These are phyloP conservation scores for Xylota sylvarum DNA, from an alignment of 2,888 invertebrate species.

Conservation along the genomic window DNA sequence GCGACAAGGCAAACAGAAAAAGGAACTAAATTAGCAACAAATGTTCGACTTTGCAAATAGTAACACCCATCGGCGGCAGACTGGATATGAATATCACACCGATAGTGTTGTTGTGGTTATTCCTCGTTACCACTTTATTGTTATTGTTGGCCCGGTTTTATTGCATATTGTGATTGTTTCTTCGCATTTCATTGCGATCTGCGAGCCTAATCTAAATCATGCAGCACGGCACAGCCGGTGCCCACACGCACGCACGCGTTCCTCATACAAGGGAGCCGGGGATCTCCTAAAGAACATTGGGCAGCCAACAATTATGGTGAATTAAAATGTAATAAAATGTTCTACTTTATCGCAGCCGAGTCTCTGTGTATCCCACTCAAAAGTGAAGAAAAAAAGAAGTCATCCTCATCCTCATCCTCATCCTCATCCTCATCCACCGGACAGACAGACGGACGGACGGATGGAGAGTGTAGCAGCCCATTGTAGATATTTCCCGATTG, in stretches of 20 bases:
- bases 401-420: background rate
- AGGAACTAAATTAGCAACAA: slow-evolving; percentile 27
- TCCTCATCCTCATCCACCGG: background rate
- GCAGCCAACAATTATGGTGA: slow-evolving; percentile 81
- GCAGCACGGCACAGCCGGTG: slow-evolving; percentile 55
- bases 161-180: slow-evolving; percentile 73
- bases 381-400: slow-evolving; percentile 10
- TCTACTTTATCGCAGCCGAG: slow-evolving; percentile 79
- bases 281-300: slow-evolving; percentile 46
- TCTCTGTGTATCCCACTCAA: slow-evolving; percentile 54
- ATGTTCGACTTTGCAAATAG: slow-evolving; percentile 1
- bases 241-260: slow-evolving; percentile 67
- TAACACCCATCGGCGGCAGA: slow-evolving; percentile 14
- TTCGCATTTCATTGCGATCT: slow-evolving; percentile 57
- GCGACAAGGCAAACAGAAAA: background rate
- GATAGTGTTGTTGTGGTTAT: slow-evolving; percentile 51
- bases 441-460: background rate
- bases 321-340: slow-evolving; percentile 82
- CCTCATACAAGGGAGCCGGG: slow-evolving; percentile 27
- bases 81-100: slow-evolving; percentile 44
- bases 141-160: slow-evolving; percentile 68
- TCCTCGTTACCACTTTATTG: slow-evolving; percentile 72
- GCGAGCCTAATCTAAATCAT: slow-evolving; percentile 73
- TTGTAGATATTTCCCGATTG: slow-evolving; percentile 58
- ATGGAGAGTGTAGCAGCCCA: background rate